Evolutionary conservation across 2,888 invertebrate genomes (phyloP).

Genomic region (Patella pellucida): DNA sequence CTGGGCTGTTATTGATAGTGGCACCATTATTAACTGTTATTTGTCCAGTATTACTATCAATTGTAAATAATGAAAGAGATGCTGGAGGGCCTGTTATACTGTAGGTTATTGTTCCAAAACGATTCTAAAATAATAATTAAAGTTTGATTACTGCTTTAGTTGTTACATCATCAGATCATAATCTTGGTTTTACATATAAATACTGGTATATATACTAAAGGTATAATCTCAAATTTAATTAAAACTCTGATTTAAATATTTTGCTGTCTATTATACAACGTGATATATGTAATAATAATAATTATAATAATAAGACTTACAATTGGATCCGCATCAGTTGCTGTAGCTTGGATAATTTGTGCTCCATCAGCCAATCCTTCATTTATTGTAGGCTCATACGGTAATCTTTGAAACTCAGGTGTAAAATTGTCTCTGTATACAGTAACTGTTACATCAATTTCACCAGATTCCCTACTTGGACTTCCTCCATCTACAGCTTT

Average conservation of each 20-base stretch:
- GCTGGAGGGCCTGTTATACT: not conserved
- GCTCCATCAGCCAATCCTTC: not conserved
- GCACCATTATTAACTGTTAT: conserved; percentile 26
- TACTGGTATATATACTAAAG: too few relatives aligned
- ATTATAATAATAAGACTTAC: not conserved
- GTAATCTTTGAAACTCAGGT: not conserved
- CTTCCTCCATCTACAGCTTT: not conserved
- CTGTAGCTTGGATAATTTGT: not conserved
- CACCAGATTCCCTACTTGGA: not conserved
- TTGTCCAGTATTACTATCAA: conserved; percentile 31
- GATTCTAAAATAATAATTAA: not conserved
- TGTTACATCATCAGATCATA: too few relatives aligned
- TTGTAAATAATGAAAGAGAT: not conserved
- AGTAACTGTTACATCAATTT: not conserved
- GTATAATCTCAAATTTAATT: too few relatives aligned
- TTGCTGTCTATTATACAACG: too few relatives aligned
- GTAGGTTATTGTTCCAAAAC: not conserved
- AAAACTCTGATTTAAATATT: too few relatives aligned
- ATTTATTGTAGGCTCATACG: not conserved
- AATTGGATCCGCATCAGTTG: not conserved
- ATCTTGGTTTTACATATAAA: too few relatives aligned
- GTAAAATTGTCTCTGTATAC: not conserved
- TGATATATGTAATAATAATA: too few relatives aligned
- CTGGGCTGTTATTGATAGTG: not conserved
- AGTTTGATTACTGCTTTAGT: too few relatives aligned